These are phyloP conservation scores for Miltochrista miniata DNA, from an alignment of 2,888 invertebrate genomes.

Conservation along the genomic window DNA sequence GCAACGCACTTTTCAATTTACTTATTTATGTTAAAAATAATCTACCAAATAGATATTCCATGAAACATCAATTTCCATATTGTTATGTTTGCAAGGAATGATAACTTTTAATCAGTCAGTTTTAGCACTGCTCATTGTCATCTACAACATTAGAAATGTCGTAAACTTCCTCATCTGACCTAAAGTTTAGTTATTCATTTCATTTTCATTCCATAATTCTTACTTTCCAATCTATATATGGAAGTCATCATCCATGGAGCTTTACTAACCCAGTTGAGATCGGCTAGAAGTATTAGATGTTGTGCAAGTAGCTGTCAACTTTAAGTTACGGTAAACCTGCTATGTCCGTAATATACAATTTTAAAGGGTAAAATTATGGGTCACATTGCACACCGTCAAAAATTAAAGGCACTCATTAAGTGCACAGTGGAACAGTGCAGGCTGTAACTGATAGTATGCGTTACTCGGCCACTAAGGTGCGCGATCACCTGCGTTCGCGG, in stretches of 20 bases:
- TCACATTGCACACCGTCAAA: not conserved
- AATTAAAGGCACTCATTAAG: conserved; percentile 3
- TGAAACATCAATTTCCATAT: too few species aligned
- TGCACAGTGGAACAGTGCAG: conserved; percentile 4
- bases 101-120: too few species aligned
- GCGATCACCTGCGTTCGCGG: conserved; percentile 44
- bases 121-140: too few species aligned
- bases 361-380: not conserved
- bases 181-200: too few species aligned
- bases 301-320: not conserved
- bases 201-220: too few species aligned
- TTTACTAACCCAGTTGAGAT: too few species aligned
- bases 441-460: conserved; percentile 32
- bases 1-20: conserved; percentile 24
- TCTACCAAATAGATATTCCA: too few species aligned
- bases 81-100: too few species aligned
- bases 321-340: not conserved
- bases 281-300: too few species aligned
- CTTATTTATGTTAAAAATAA: conserved; percentile 13
- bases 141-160: too few species aligned
- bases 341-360: not conserved
- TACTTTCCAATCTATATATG: not conserved
- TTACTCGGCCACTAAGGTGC: conserved; percentile 30
- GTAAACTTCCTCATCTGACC: too few species aligned
- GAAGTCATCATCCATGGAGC: too few species aligned